Evolutionary conservation across 1,140 invertebrate genomes (phyloP).

Genomic region (Archivesica marissinica): DNA sequence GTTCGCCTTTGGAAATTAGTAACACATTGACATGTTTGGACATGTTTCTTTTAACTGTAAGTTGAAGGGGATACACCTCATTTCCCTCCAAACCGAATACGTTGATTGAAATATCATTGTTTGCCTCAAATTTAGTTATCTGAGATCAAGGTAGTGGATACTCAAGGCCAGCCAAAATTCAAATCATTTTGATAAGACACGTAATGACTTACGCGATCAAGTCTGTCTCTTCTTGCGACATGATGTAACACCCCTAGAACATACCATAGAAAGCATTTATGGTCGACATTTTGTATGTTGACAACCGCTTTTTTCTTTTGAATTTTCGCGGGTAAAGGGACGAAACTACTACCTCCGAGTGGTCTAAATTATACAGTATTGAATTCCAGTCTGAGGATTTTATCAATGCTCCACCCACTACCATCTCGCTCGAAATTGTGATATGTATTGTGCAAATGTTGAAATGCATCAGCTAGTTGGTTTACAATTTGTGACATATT

Average conservation of each 20-base stretch:
- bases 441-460: constrained; percentile 40
- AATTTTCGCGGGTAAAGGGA: constrained; percentile 20
- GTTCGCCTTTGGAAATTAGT: constrained; percentile 21
- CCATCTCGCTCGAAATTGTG: constrained; percentile 59
- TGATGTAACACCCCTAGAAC: constrained; percentile 6
- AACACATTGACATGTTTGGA: constrained; percentile 27
- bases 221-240: not conserved
- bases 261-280: constrained; percentile 54
- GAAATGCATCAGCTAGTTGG: constrained; percentile 41
- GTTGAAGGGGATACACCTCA: constrained; percentile 30
- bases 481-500: constrained; percentile 21
- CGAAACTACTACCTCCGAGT: constrained; percentile 49
- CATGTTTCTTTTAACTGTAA: constrained; percentile 7
- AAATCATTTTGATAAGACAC: constrained; percentile 33
- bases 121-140: constrained; percentile 22
- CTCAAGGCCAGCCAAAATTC: not conserved
- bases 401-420: constrained; percentile 38
- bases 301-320: constrained; percentile 50
- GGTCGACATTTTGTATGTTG: constrained; percentile 27
- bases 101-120: constrained; percentile 52
- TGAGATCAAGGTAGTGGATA: constrained; percentile 26
- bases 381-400: constrained; percentile 48
- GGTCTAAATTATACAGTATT: constrained; percentile 33
- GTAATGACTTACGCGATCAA: constrained; percentile 28
- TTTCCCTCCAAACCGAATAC: constrained; percentile 41